Conservation (phyloP, 1,140 invertebrate species). For the Nomia melanderi region DNA sequence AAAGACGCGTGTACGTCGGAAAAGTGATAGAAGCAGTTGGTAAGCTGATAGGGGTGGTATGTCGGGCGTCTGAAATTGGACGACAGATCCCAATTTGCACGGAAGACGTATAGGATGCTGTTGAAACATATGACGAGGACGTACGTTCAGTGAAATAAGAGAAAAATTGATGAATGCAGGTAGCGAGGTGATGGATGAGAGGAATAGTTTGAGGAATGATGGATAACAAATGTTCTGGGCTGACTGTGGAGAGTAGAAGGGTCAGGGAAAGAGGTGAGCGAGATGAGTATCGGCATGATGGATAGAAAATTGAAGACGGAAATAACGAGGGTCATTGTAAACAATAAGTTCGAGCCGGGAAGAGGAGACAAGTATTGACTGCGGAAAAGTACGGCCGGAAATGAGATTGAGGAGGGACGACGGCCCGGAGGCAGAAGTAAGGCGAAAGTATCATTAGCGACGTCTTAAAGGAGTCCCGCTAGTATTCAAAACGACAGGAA, state of each 20-base stretch:
- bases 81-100: neutral
- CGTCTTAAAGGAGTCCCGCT: neutral
- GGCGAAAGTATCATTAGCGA: neutral
- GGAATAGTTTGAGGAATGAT: neutral
- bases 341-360: neutral
- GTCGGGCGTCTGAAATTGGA: neutral
- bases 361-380: neutral
- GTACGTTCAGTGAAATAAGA: neutral
- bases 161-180: neutral
- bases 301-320: constrained; percentile 7
- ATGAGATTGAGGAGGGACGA: neutral
- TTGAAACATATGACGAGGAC: neutral
- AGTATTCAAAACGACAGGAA: too few relatives aligned
- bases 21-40: neutral
- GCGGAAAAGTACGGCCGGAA: neutral
- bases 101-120: neutral
- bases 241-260: neutral
- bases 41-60: neutral
- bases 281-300: neutral
- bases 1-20: too few relatives aligned
- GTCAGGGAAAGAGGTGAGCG: neutral
- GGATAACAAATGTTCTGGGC: neutral
- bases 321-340: neutral
- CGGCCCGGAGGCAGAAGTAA: neutral
- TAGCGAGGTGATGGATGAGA: neutral